Evolutionary conservation across 2,888 invertebrate genomes (phyloP), one percentile per base, ranked within the genome.

Genomic region (Electrophaes corylata): DNA sequence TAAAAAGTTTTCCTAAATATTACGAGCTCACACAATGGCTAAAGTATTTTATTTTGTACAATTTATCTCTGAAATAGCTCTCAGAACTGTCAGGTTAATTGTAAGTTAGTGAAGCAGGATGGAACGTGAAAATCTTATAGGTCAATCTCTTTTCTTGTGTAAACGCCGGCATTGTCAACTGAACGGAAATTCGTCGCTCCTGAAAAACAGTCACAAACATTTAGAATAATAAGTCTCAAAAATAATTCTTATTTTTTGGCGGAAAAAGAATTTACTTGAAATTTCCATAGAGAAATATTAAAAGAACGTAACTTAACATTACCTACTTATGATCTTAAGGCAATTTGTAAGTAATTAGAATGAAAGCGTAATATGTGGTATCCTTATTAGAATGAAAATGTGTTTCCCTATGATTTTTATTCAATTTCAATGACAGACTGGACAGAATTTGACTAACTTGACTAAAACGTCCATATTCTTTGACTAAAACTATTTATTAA

Each of bases 21-120:
- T 4, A n/a, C 2, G n/a, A 35, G 14, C 14, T 5, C 35, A 14
- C 2, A 37, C 8, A n/a, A 8, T 10, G 14, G 4, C 16, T 37
- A 37, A 12, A 37, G 16, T 3, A 37, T 41, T 41, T 23, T 3
- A 37, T 41, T 41, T 23, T n/a, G 23, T 26, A 43, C 23, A 26
- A 41, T 43, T 23, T 10, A 43, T 26, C 23, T 26, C 10, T 26
- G 12, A 26, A 43, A 49, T 40, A 49, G 18, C n/a, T 40, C 18
- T 29, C n/a, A 19, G n/a, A 40, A 40, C 11, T 49, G 39, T 39
- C 40, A 40, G n/a, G 18, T 12, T 18, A 43, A 43, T 51, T 20
- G 20, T 51, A 43, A 43, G 43, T 43, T 26, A 43, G 14, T 26
- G 43, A 14, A 19, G 18, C 16, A 23, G 12, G 20, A 20, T 23